phyloP scores from a whole-genome alignment of 2,113 vertebrate genomes.

The Cyprinus carpio region DNA sequence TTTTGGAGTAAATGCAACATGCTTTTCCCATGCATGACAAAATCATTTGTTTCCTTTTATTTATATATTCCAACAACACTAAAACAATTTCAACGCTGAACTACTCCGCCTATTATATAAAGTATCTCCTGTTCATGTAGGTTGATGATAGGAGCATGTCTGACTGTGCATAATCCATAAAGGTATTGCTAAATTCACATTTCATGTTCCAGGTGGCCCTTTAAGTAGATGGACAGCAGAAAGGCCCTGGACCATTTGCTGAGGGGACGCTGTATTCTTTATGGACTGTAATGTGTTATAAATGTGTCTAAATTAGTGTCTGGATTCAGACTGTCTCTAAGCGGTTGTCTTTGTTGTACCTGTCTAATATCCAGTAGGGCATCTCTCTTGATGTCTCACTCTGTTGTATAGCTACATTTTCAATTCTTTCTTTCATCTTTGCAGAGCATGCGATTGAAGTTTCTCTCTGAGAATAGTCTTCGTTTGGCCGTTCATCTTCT shows the following conservation, averaged over 20 bases:
- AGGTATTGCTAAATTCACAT: not conserved
- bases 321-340: not conserved
- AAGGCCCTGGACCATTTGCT: not conserved
- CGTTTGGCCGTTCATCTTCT: not conserved
- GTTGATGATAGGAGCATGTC: not conserved
- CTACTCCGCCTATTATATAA: not conserved
- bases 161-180: not conserved
- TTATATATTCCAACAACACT: not conserved
- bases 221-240: not conserved
- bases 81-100: not conserved
- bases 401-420: constrained; percentile 8
- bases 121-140: not conserved
- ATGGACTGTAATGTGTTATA: not conserved
- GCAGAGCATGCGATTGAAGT: constrained; percentile 21
- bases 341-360: constrained; percentile 19
- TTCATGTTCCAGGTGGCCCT: not conserved
- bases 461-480: constrained; percentile 20
- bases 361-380: not conserved
- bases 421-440: constrained; percentile 40
- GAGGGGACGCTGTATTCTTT: not conserved
- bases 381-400: not conserved
- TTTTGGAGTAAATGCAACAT: not conserved
- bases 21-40: not conserved
- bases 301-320: not conserved
- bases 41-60: not conserved